Evolutionary conservation across 1,140 invertebrate species (phyloP), one percentile per base, ranked within the genome.

Genomic region (Anagrus nilaparvatae): DNA sequence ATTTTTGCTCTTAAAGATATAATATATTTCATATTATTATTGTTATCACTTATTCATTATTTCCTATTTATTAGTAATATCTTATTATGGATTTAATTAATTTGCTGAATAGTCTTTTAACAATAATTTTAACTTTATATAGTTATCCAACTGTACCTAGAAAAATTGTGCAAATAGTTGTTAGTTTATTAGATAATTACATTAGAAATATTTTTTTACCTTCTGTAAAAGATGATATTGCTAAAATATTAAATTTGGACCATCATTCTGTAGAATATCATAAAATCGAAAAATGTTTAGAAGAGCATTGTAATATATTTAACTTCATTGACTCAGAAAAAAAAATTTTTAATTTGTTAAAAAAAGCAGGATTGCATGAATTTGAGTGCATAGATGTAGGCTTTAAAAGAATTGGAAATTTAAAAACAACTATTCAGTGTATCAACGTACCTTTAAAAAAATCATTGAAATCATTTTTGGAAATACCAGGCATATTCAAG

Each of bases 391-490:
- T 31, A 13, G 18, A 37, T 30, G 21, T 21, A 30, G 19, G 14
- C 8, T 39, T 23, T n/a, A n/a, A 34, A 36, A 8, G 21, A n/a
- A 13, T 14, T 30, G 24, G 18, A 24, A 29, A 36, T 27, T 18
- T 38, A 40, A 10, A 10, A 27, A 21, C 20, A 19, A 16, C 9
- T 20, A 20, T 2, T 19, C 21, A 19, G n/a, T 25, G 37, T 12
- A 12, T 30, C 18, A 2, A 16, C 8, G 31, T 46, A 9, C 23
- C 38, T 1, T 24, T 45, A 19, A 12, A 30, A 19, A 40, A 47
- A 44, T 29, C 4, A 20, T 10, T 50, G 0, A 45, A 47, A 47
- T 18, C 14, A 32, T 43, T 47, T 43, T 43, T 47, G 23, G 42
- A 47, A 40, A 45, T 50, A 9, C 45, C 42, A 18, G 21, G 21